phyloP scores from a whole-genome alignment of 2,113 vertebrate genomes.

The Zootoca vivipara region DNA sequence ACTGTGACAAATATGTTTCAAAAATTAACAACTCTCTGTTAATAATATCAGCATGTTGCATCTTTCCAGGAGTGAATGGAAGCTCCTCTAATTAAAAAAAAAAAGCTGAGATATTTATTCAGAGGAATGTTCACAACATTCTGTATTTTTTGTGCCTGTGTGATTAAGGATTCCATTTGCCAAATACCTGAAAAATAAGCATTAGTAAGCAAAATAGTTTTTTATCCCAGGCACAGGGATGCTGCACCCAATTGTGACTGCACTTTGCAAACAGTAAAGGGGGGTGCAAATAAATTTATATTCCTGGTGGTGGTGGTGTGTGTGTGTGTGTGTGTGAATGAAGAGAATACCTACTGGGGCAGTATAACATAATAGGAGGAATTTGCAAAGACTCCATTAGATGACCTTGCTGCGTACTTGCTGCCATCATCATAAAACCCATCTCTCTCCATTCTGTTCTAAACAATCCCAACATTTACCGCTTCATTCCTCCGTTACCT shows the following conservation, averaged over 20 bases:
- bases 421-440: neutral
- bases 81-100: neutral
- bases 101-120: neutral
- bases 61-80: neutral
- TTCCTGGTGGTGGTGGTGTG: neutral
- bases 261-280: neutral
- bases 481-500: neutral
- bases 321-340: too few species aligned
- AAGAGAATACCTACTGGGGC: neutral
- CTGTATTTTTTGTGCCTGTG: neutral
- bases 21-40: neutral
- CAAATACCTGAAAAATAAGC: conserved; percentile 5
- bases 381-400: neutral
- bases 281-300: neutral
- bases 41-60: neutral
- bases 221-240: neutral
- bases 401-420: neutral
- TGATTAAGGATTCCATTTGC: neutral
- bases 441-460: neutral
- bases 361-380: neutral
- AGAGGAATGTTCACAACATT: neutral
- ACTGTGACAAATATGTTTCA: too few species aligned
- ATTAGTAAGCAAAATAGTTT: neutral
- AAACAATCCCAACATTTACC: neutral
- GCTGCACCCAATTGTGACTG: neutral